A percentile compares a stretch with the other conserved stretches of the same genome.
These are phyloP conservation scores for Apantesis nais DNA, from an alignment of 2,888 invertebrate species.

Conservation along the genomic window DNA sequence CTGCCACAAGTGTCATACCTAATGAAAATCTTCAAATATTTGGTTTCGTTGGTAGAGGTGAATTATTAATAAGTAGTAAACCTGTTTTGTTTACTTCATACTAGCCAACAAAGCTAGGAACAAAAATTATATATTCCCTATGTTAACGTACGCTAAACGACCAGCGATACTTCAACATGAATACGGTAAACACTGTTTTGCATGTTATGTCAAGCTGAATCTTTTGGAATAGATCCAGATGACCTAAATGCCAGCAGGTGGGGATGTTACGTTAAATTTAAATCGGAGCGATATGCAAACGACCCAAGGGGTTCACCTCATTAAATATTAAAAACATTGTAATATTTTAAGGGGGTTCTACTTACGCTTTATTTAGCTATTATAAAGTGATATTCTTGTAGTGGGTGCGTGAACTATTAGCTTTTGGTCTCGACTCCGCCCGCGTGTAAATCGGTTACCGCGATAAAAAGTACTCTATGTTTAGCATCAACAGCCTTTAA, in stretches of 20 bases:
- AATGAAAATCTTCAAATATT: background rate
- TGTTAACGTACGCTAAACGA: background rate
- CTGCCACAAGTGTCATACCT: background rate
- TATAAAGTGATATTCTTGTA: background rate
- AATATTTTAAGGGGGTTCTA: background rate
- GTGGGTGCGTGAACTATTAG: background rate
- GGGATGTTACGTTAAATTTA: slow-evolving; percentile 61
- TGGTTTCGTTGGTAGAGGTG: background rate
- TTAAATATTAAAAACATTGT: slow-evolving; percentile 34
- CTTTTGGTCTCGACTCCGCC: too few relatives aligned
- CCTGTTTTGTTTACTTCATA: background rate
- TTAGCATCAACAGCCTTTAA: too few relatives aligned
- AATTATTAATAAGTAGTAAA: background rate
- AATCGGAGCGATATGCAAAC: slow-evolving; percentile 63
- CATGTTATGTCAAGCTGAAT: slow-evolving; percentile 60
- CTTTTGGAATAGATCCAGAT: slow-evolving; percentile 78
- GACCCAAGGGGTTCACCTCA: slow-evolving; percentile 39
- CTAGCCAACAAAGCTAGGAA: background rate
- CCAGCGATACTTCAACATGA: too few relatives aligned
- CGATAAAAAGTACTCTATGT: too few relatives aligned
- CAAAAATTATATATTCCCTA: background rate
- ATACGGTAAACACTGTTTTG: slow-evolving; percentile 60
- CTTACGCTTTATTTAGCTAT: background rate
- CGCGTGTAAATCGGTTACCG: too few relatives aligned
- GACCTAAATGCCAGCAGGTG: slow-evolving; percentile 73